Evolutionary conservation across 1,140 invertebrate species (phyloP).

Genomic region (Sweltsa coloradensis): DNA sequence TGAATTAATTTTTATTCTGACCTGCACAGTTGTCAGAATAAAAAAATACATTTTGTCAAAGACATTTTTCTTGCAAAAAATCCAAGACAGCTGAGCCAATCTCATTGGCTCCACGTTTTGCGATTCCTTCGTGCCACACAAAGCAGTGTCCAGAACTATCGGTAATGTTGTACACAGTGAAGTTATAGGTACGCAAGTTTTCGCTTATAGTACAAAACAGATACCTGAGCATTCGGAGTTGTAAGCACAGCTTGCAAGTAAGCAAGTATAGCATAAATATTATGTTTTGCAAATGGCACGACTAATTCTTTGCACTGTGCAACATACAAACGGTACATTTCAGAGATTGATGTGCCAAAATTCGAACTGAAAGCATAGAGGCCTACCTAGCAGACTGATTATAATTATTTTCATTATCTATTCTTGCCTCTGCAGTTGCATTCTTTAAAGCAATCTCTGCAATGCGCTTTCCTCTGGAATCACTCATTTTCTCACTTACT

Average conservation of each 20-base stretch:
- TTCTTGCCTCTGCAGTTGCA: too few relatives aligned
- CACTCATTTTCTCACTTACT: too few relatives aligned
- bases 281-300: conserved; percentile 2
- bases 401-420: too few relatives aligned
- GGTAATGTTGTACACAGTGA: conserved; percentile 6
- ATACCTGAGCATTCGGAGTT: conserved; percentile 6
- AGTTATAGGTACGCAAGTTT: conserved; percentile 13
- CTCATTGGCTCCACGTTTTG: conserved; percentile 9
- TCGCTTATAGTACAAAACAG: conserved; percentile 13
- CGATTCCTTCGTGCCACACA: conserved; percentile 10
- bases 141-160: conserved; percentile 5
- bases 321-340: conserved; percentile 12
- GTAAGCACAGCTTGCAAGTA: conserved; percentile 11
- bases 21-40: conserved; percentile 12
- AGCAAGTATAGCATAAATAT: conserved; percentile 12
- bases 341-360: background rate
- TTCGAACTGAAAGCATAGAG: too few relatives aligned
- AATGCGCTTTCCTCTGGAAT: too few relatives aligned
- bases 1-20: conserved; percentile 12
- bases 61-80: conserved; percentile 1
- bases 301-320: conserved; percentile 8
- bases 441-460: too few relatives aligned
- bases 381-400: too few relatives aligned
- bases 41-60: conserved; percentile 6
- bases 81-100: conserved; percentile 1